Conservation (phyloP, 2,113 vertebrate genomes). For the Oreochromis tanganicae region DNA sequence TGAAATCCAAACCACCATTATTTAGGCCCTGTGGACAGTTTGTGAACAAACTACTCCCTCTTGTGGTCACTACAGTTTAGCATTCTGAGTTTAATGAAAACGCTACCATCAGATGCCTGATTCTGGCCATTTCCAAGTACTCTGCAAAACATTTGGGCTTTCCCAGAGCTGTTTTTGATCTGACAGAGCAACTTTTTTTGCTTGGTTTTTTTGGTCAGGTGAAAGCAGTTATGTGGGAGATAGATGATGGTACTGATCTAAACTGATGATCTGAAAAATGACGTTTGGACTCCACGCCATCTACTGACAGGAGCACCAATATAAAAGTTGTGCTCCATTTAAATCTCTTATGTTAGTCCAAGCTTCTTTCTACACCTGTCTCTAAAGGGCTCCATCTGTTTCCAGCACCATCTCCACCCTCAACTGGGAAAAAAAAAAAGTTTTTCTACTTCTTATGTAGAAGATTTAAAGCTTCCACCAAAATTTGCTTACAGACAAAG, state of each 20-base stretch:
- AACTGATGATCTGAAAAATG: background rate
- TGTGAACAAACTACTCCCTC: conserved; percentile 43
- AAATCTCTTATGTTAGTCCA: conserved; percentile 4
- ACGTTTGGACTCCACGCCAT: background rate
- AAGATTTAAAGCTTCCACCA: background rate
- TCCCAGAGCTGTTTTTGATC: background rate
- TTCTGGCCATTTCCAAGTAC: background rate
- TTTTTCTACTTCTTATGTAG: background rate
- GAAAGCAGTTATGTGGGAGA: background rate
- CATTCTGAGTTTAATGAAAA: background rate
- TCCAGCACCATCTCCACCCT: background rate
- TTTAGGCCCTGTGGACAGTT: background rate
- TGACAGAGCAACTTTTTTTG: background rate
- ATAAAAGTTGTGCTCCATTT: background rate
- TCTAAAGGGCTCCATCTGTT: background rate
- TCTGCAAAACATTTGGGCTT: background rate
- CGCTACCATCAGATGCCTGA: background rate
- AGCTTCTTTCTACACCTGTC: background rate
- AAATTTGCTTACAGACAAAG: background rate
- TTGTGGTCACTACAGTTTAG: conserved; percentile 7
- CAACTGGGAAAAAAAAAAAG: fast-evolving
- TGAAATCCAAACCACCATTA: background rate
- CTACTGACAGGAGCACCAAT: background rate
- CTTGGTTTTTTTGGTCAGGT: background rate
- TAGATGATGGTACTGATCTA: background rate